These are phyloP conservation scores for Paraplagusia blochii DNA, from an alignment of 2,113 vertebrate genomes.

Conservation along the genomic window DNA sequence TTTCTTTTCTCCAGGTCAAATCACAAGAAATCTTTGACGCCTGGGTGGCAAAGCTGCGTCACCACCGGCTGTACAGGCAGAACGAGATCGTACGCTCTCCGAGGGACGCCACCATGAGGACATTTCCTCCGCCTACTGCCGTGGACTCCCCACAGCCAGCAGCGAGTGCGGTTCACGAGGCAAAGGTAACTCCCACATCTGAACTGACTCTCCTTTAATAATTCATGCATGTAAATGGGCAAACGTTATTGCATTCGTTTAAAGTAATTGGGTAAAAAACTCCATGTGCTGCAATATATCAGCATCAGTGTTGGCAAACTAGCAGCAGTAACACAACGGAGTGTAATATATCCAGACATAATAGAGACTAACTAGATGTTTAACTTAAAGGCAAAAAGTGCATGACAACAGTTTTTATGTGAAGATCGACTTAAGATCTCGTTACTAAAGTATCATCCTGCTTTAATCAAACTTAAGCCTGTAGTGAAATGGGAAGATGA, in stretches of 20 bases:
- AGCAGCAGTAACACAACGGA: background rate
- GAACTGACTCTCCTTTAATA: background rate
- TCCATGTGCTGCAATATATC: background rate
- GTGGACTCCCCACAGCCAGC: conserved; percentile 88
- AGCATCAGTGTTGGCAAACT: background rate
- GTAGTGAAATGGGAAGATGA: no score
- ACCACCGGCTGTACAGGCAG: conserved; percentile 94
- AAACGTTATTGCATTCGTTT: background rate
- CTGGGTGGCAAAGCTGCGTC: conserved; percentile 93
- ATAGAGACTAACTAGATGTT: no score
- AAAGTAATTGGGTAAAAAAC: background rate
- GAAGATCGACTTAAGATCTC: no score
- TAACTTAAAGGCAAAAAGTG: background rate
- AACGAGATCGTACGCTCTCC: conserved; percentile 98
- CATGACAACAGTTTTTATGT: background rate
- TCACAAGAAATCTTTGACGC: conserved; percentile 96
- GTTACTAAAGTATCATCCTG: no score
- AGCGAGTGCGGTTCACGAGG: conserved; percentile 77
- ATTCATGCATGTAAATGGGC: background rate
- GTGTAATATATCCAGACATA: background rate
- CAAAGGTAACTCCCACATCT: conserved; percentile 77
- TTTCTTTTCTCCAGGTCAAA: conserved; percentile 82
- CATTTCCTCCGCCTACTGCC: conserved; percentile 85
- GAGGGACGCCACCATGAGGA: conserved; percentile 87
- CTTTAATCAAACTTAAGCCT: background rate